A percentile compares a stretch with the other conserved stretches of the same genome.
Evolutionary conservation across 2,888 invertebrate genomes (phyloP).

Genomic region (Melolontha melolontha): DNA sequence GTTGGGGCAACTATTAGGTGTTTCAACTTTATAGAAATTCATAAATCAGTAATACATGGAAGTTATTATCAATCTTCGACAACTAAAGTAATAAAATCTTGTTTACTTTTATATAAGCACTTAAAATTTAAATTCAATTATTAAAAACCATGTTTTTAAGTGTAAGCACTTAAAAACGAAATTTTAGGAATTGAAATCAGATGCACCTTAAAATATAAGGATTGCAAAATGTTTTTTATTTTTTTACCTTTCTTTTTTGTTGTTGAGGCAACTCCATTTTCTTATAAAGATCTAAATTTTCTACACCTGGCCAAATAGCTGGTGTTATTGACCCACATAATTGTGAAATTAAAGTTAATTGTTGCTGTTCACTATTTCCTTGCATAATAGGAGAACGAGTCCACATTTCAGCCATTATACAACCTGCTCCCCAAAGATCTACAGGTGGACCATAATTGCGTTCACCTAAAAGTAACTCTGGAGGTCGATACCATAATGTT

Average conservation of each 20-base stretch:
- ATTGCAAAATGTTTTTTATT: not conserved
- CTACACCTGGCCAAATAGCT: conserved; percentile 94
- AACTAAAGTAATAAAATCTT: too few relatives aligned
- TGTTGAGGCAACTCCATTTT: conserved; percentile 90
- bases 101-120: too few relatives aligned
- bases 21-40: too few relatives aligned
- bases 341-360: conserved; percentile 93
- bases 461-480: conserved; percentile 80
- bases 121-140: too few relatives aligned
- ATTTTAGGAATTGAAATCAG: too few relatives aligned
- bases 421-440: conserved; percentile 97
- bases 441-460: conserved; percentile 97
- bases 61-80: too few relatives aligned
- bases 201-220: too few relatives aligned
- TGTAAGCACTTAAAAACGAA: too few relatives aligned
- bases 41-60: too few relatives aligned
- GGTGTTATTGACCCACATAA: conserved; percentile 96
- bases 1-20: too few relatives aligned
- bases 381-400: conserved; percentile 94
- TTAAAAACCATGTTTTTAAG: too few relatives aligned
- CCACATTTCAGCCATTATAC: conserved; percentile 99
- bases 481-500: conserved; percentile 93
- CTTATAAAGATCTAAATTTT: conserved; percentile 86
- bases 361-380: conserved; percentile 97
- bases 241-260: conserved; percentile 81